Evolutionary conservation across 2,888 invertebrate genomes (phyloP), one percentile per base, ranked within the genome.

Genomic region (Horisme vitalbata): DNA sequence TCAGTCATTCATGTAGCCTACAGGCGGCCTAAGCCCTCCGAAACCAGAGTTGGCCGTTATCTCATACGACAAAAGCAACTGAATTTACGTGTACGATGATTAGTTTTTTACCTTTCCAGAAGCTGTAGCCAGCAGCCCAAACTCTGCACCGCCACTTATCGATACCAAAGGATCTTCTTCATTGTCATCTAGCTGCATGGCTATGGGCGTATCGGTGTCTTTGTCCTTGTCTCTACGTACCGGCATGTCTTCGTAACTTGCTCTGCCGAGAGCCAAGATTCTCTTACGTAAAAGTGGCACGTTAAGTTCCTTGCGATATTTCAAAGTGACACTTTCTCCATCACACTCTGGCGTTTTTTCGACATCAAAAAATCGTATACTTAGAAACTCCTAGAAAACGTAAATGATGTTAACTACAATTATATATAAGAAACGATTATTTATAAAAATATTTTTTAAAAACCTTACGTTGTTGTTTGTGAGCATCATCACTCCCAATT

Each of bases 61-160:
- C 15, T 15, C 15, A 15, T 15, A 15, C 15, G 5, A 15, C 3
- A 15, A 5, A 5, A 4, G 15, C 15, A 5, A 15, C 5, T 15
- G 3, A 3, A 5, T 4, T 15, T 15, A 3, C 15, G 15, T 15
- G 3, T 4, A 5, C 3, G 5, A 15, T 15, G 15, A n/a, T n/a
- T 3, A 4, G 9, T 5, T 8, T 9, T 23, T 23, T 78, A 95
- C 95, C 90, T 96, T 96, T 54, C 98, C 98, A 37, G 94, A 93
- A n/a, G 92, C 88, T 4, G 97, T 97, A 63, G 94, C 93, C 2
- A 98, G 90, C 27, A 98, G 82, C 1, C 95, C 95, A 78, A 99
- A 98, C 64, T 98, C 98, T 79, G 97, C 97, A 14, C 97, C 98
- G 28, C 95, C 94, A 28, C 93, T 92, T 39, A 98, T 94, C 33